Conservation (phyloP, 2,113 vertebrate genomes). For the Reinhardtius hippoglossoides region DNA sequence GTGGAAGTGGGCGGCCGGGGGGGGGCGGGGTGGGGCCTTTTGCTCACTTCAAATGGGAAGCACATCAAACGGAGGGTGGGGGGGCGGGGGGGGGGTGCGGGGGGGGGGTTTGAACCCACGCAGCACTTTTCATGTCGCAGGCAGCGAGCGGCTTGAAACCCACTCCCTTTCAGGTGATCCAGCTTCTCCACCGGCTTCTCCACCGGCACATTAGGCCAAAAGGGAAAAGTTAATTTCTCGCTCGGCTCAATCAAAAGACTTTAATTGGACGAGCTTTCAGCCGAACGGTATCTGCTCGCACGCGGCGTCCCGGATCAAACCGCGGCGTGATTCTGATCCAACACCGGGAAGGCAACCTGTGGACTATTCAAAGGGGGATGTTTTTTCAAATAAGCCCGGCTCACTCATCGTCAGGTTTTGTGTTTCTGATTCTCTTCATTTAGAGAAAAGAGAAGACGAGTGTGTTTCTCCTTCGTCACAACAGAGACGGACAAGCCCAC, state of each 20-base stretch:
- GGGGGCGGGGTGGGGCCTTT: slow-evolving; percentile 3
- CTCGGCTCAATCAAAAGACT: slow-evolving; percentile 44
- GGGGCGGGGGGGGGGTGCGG: not conserved
- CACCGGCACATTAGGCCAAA: slow-evolving; percentile 15
- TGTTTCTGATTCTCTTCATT: no score
- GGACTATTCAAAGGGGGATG: not conserved
- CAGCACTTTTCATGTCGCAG: slow-evolving; percentile 43
- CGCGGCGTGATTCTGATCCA: not conserved
- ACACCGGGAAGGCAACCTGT: not conserved
- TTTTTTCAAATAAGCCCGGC: not conserved
- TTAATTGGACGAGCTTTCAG: slow-evolving; percentile 28
- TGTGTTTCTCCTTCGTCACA: no score
- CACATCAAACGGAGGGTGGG: slow-evolving; percentile 51
- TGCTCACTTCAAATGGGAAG: slow-evolving; percentile 47
- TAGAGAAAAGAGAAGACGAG: no score
- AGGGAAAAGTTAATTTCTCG: slow-evolving; percentile 33
- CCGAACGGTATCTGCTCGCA: not conserved
- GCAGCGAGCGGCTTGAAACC: slow-evolving; percentile 25
- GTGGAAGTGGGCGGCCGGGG: not conserved
- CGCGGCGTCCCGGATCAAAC: not conserved
- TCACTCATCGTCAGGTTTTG: no score
- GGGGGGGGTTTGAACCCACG: slow-evolving; percentile 53
- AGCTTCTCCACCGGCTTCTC: slow-evolving; percentile 37
- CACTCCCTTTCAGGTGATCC: slow-evolving; percentile 36
- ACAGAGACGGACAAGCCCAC: no score